These are phyloP conservation scores for Microcebus ravelobensis DNA, from an alignment of 2,113 vertebrate species.

Conservation along the genomic window DNA sequence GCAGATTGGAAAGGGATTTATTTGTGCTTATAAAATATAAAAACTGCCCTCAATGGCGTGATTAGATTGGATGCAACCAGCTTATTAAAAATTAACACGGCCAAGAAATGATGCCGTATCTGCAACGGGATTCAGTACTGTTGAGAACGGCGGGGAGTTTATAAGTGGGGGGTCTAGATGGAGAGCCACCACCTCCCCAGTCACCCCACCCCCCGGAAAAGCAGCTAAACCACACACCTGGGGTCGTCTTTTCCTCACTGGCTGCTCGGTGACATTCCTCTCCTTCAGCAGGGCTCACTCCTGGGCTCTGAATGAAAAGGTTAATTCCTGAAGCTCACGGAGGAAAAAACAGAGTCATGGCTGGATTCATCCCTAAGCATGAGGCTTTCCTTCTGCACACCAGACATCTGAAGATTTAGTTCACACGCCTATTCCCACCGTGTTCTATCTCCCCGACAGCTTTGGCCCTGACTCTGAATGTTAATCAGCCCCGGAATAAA, in stretches of 20 bases:
- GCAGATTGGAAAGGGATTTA: conserved; percentile 67
- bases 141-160: not conserved
- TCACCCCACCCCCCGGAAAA: not conserved
- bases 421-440: not conserved
- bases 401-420: no score
- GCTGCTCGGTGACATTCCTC: accelerated
- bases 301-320: not conserved
- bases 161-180: not conserved
- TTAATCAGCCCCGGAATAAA: conserved; percentile 3
- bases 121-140: not conserved
- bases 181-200: no score
- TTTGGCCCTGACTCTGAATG: not conserved
- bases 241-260: accelerated
- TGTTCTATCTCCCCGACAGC: not conserved
- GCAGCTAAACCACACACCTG: accelerated
- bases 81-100: conserved; percentile 73
- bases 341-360: not conserved
- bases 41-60: conserved; percentile 55
- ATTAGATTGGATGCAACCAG: conserved; percentile 59
- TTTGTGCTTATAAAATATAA: conserved; percentile 69
- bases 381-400: not conserved
- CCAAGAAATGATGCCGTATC: not conserved
- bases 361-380: not conserved
- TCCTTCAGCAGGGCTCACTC: not conserved
- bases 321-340: not conserved